Base-by-base conservation (phyloP, 2,888 invertebrate genomes). In the Eupithecia insigniata region DNA sequence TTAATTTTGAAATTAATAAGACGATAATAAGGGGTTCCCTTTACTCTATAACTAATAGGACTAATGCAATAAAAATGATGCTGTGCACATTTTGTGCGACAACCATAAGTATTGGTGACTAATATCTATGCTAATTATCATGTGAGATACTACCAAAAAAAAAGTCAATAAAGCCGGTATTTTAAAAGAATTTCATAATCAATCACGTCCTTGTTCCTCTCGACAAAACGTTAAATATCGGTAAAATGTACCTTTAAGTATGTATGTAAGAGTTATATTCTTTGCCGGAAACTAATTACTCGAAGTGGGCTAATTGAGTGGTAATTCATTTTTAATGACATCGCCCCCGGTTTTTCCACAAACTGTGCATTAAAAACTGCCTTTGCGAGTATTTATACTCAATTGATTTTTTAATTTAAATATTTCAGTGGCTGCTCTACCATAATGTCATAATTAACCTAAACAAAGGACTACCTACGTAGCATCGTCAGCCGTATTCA, bases 241-340 rank as follows among this genome's bases (percentile, higher is more conserved):
- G 8, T 32, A n/a, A 22, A n/a, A n/a, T 34, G n/a, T 61, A 62
- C 36, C 28, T 60, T 30, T 30, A 60, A 30, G 16, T 28, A 69
- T 22, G 28, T 64, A 51, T 64, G 66, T 70, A 73, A 72, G 71
- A 69, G 30, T 34, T 39, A 39, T 43, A 75, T 72, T 55, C 26
- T 72, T 65, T 66, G 32, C 64, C 73, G 71, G 67, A 75, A 75
- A 75, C 73, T 39, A 30, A 75, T 75, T 73, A 71, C 64, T 61
- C 67, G 32, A 75, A 75, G 74, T 80, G 65, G 78, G 79, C 70
- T 78, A 79, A 79, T 78, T 75, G 75, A 64, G 67, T 73, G 69
- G 72, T 79, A 79, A 80, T 80, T 72, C 26, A 74, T 74, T 76
- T 79, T 78, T 79, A 80, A 80, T 77, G 77, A 72, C 76, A 55